These are phyloP conservation scores for Drepana arcuata DNA, from an alignment of 1,140 invertebrate genomes.

Conservation along the genomic window DNA sequence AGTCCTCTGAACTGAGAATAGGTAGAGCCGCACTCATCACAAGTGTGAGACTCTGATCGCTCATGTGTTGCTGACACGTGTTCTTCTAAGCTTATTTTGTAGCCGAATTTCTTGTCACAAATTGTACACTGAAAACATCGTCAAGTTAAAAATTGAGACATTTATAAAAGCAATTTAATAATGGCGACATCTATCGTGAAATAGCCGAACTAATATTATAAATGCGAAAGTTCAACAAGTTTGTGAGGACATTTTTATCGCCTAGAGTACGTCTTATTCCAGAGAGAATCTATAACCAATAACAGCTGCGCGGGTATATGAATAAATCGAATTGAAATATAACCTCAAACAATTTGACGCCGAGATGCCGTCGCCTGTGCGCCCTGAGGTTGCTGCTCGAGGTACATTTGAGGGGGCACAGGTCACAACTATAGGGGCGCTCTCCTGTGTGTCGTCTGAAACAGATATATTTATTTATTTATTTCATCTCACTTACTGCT, in stretches of 20 bases:
- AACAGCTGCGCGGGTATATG: too few relatives aligned
- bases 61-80: conserved; percentile 43
- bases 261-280: too few relatives aligned
- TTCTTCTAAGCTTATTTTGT: conserved; percentile 51
- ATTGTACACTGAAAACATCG: conserved; percentile 38
- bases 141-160: neutral
- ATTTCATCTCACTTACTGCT: too few relatives aligned
- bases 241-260: too few relatives aligned
- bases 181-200: too few relatives aligned
- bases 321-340: too few relatives aligned
- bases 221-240: neutral
- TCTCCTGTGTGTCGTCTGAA: conserved; percentile 59
- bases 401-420: conserved; percentile 47
- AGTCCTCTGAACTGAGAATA: conserved; percentile 28
- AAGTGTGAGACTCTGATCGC: conserved; percentile 26
- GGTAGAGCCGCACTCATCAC: conserved; percentile 34
- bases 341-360: conserved; percentile 63
- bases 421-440: conserved; percentile 49
- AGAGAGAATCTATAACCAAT: too few relatives aligned
- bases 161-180: too few relatives aligned
- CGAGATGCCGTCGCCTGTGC: conserved; percentile 46
- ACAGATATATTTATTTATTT: conserved; percentile 2
- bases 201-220: too few relatives aligned
- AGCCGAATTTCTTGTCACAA: conserved; percentile 56
- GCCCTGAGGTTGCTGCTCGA: conserved; percentile 58